Base-by-base conservation (phyloP, 2,888 invertebrate species). In the Eristalinus aeneus region DNA sequence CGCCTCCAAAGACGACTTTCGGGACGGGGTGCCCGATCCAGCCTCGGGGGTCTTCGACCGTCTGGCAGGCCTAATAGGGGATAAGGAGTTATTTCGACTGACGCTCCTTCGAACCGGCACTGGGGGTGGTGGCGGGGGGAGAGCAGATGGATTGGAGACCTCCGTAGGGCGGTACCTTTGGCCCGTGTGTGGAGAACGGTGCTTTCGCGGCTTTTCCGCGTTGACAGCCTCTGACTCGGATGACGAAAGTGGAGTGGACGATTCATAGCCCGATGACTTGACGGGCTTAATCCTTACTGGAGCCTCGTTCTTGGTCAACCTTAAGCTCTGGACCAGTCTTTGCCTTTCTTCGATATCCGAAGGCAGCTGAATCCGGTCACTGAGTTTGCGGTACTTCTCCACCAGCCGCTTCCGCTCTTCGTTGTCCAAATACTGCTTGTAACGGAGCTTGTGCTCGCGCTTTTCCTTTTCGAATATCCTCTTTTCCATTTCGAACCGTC, bases 401-500 rank as follows among this genome's bases (percentile, higher is more conserved):
- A 92, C 86, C 22, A 93, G 74, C 0, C 91, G 90, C 63, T 90
- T 91, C 6, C 91, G 90, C 63, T 93, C 93, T 77, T 92, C 91
- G 39, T 90, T 90, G 78, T 92, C 92, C 56, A 91, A 69, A 80
- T 92, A 89, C 76, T 92, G 92, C 61, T 91, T 91, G 79, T 91
- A 90, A 3, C 91, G 90, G 63, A 91, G 32, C 76, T 91, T 91
- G 74, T 92, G 92, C 27, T 95, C 95, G 8, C 94, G 94, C 89
- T 94, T 93, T 83, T 95, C 93, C 56, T 93, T 93, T 91, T 93
- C 94, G 23, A 91, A 92, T 3, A 90, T 90, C 12, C 93, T 90
- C 77, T 92, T 92, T 73, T 92, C 92, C 3, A 90, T 92, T 90
- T 94, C 94, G 72, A 93, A 93, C 2, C 91, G 90, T 5, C 90